Base-by-base conservation (phyloP, 2,113 vertebrate species). In the Phainopepla nitens region DNA sequence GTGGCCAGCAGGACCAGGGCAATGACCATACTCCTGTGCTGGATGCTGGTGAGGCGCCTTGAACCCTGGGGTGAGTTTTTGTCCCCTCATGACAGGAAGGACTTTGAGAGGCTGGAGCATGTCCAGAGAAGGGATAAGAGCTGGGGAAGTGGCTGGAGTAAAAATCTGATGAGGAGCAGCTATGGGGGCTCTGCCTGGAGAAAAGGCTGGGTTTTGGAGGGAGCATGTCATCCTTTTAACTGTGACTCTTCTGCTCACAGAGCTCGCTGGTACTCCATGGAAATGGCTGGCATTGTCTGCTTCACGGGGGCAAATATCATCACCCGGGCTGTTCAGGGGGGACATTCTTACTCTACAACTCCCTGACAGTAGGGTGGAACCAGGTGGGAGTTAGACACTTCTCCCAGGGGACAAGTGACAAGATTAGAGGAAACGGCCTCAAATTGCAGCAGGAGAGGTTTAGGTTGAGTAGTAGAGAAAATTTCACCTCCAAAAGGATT, bases 181-280 rank as follows among this genome's bases (percentile, higher is more conserved):
- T 76, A 18, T n/a, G 2, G 12, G 7, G n/a, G n/a, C 54, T 61
- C 47, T 68, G 17, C 14, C 54, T 68, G 25, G 53, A 82, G 41
- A 41, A 75, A 53, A 61, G 70, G 49, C 33, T 86, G n/a, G 28
- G 17, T 51, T 39, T 39, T 39, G 57, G 69, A 65, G 33, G 45
- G 18, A 39, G 25, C 24, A 9, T 47, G 35, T 31, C 20, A 41
- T 77, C 7, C 64, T 72, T n/a, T 94, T 90, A 56, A 41, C 44
- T 72, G 25, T 53, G 69, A 27, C 29, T 77, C 54, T 39, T 89
- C 21, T 77, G 23, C 33, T 77, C 19, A 9, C 96, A 99, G 99
- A 90, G 99, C 99, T 27, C 99, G 99, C 75, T 99, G 99, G 99
- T 99, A 99, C 97, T 99, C 99, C 82, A 99, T 99, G 99, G 99